phyloP scores from a whole-genome alignment of 2,888 invertebrate species.

The Torymus aiolomorphi region DNA sequence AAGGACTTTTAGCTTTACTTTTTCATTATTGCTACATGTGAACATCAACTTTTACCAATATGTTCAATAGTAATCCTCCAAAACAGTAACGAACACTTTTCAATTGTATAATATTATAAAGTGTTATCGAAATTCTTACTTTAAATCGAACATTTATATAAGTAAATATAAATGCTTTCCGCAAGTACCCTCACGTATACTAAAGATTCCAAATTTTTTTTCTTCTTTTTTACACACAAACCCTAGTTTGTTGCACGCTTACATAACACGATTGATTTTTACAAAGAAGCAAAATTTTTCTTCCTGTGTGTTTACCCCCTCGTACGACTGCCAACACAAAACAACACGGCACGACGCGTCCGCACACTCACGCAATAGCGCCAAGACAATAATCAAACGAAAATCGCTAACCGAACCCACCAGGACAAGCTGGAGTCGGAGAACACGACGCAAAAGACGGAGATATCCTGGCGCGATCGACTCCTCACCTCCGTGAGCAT shows the following conservation, averaged over 20 bases:
- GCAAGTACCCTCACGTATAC: too few species aligned
- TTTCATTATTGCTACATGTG: too few species aligned
- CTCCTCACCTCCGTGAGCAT: constrained; percentile 94
- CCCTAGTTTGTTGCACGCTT: not conserved
- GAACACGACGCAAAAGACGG: constrained; percentile 20
- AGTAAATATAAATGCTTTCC: too few species aligned
- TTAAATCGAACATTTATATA: too few species aligned
- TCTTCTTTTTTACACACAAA: too few species aligned
- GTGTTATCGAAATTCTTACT: too few species aligned
- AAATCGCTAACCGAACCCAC: constrained; percentile 15
- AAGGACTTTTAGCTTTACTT: too few species aligned
- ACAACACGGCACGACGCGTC: not conserved
- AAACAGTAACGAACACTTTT: too few species aligned
- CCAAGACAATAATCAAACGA: not conserved
- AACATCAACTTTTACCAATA: too few species aligned
- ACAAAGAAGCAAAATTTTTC: constrained; percentile 10
- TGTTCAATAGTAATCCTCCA: too few species aligned
- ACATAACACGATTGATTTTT: not conserved
- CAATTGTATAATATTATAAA: too few species aligned
- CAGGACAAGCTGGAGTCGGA: constrained; percentile 61
- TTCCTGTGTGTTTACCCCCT: constrained; percentile 1
- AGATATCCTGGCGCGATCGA: constrained; percentile 73
- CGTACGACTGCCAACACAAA: not conserved
- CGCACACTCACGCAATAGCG: not conserved
- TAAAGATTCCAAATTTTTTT: too few species aligned